A percentile compares a stretch with the other conserved stretches of the same genome.
These are phyloP conservation scores for Petrocephalus microphthalmus DNA, from an alignment of 2,113 vertebrate genomes.

Conservation along the genomic window DNA sequence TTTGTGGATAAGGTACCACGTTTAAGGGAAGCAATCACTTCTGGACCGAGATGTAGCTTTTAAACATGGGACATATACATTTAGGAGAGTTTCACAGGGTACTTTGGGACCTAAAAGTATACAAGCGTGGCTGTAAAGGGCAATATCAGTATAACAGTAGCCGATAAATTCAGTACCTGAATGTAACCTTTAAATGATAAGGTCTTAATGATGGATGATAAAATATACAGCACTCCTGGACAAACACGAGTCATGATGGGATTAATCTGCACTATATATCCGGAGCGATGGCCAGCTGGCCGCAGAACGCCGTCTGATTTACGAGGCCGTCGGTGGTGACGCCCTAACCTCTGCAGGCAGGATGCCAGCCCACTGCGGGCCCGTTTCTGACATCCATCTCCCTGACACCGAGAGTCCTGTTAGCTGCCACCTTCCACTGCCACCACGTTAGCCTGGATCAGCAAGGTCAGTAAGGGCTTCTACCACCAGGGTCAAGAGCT, in stretches of 20 bases:
- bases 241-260: neutral
- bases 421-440: constrained; percentile 27
- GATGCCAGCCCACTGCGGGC: constrained; percentile 28
- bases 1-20: neutral
- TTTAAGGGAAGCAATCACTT: neutral
- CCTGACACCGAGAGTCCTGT: constrained; percentile 33
- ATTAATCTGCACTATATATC: neutral
- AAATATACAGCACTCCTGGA: neutral
- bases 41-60: neutral
- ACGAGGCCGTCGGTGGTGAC: neutral
- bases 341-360: constrained; percentile 6
- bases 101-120: neutral
- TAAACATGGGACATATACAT: neutral
- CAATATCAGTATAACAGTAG: neutral
- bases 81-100: neutral
- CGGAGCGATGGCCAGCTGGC: neutral
- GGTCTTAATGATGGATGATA: neutral
- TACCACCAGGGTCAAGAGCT: neutral
- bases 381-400: constrained; percentile 45
- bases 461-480: constrained; percentile 22
- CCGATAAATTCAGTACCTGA: neutral
- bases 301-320: neutral
- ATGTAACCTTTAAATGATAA: constrained; percentile 3
- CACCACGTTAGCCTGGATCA: constrained; percentile 20
- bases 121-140: neutral